Percentiles rank a stretch among this genome's conserved stretches.
Conservation (phyloP, 2,113 vertebrate genomes). For the Pseudorhombus dupliciocellatus region DNA sequence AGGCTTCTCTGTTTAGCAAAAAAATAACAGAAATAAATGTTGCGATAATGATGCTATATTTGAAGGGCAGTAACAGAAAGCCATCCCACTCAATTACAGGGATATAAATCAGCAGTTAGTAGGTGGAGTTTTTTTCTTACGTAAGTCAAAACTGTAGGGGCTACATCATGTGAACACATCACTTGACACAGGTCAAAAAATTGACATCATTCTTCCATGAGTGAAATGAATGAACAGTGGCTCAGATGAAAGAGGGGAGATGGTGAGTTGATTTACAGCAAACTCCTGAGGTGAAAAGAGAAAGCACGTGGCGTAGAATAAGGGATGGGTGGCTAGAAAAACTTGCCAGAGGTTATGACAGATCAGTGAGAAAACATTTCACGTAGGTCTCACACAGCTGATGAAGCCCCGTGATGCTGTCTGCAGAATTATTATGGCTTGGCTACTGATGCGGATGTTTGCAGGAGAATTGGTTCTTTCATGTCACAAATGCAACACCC, state of each 20-base stretch:
- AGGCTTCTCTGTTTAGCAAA: too few relatives aligned
- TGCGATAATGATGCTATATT: too few relatives aligned
- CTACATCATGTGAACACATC: slow-evolving; percentile 4
- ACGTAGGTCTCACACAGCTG: background rate
- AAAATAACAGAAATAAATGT: too few relatives aligned
- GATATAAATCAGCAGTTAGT: too few relatives aligned
- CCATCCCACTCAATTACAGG: too few relatives aligned
- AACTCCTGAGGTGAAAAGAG: background rate
- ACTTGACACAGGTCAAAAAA: slow-evolving; percentile 26
- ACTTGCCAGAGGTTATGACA: slow-evolving; percentile 42
- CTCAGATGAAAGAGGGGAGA: background rate
- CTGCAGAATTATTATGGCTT: background rate
- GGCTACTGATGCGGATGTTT: too few relatives aligned
- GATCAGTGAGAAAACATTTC: slow-evolving; percentile 19
- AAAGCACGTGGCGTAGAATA: background rate
- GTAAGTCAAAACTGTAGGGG: background rate
- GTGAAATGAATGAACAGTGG: slow-evolving; percentile 13
- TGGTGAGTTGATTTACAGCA: slow-evolving; percentile 34
- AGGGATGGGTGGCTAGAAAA: background rate
- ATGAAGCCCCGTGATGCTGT: background rate
- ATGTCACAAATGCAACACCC: background rate
- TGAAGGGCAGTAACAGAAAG: background rate
- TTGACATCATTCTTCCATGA: slow-evolving; percentile 4
- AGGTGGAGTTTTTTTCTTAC: background rate
- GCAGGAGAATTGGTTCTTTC: slow-evolving; percentile 2